phyloP scores from a whole-genome alignment of 2,888 invertebrate genomes.

The Drosophila tripunctata region DNA sequence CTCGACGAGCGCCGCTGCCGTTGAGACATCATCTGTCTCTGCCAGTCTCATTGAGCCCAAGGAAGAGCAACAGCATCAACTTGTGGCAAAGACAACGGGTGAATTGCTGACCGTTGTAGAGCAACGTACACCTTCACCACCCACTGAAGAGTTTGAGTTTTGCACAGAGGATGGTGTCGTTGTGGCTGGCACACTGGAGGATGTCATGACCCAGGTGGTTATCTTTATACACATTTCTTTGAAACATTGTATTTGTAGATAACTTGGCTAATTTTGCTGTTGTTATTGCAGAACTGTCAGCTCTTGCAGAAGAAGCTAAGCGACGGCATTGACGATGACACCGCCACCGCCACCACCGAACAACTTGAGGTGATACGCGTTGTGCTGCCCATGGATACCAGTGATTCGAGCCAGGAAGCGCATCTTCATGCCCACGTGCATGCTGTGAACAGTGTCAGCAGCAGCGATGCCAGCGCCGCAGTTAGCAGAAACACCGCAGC shows the following conservation, averaged over 20 bases:
- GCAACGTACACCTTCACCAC: constrained; percentile 34
- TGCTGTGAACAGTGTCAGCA: constrained; percentile 51
- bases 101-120: constrained; percentile 68
- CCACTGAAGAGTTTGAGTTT: constrained; percentile 68
- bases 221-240: not conserved
- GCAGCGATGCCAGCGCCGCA: constrained; percentile 45
- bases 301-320: constrained; percentile 79
- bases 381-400: constrained; percentile 82
- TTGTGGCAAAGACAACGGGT: constrained; percentile 28
- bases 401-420: constrained; percentile 81
- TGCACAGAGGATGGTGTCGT: constrained; percentile 71
- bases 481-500: constrained; percentile 38
- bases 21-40: constrained; percentile 49
- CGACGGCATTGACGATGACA: constrained; percentile 56
- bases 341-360: constrained; percentile 29
- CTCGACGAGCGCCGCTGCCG: constrained; percentile 68
- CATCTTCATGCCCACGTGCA: constrained; percentile 68
- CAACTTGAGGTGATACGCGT: constrained; percentile 82
- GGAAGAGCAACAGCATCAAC: constrained; percentile 59
- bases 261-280: constrained; percentile 24
- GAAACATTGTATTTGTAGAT: not conserved
- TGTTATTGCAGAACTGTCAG: constrained; percentile 65
- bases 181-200: constrained; percentile 75
- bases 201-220: constrained; percentile 81
- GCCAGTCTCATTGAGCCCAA: constrained; percentile 17